A percentile compares a stretch with the other conserved stretches of the same genome.
Evolutionary conservation across 2,888 invertebrate species (phyloP).

Genomic region (Pachydiplax longipennis): DNA sequence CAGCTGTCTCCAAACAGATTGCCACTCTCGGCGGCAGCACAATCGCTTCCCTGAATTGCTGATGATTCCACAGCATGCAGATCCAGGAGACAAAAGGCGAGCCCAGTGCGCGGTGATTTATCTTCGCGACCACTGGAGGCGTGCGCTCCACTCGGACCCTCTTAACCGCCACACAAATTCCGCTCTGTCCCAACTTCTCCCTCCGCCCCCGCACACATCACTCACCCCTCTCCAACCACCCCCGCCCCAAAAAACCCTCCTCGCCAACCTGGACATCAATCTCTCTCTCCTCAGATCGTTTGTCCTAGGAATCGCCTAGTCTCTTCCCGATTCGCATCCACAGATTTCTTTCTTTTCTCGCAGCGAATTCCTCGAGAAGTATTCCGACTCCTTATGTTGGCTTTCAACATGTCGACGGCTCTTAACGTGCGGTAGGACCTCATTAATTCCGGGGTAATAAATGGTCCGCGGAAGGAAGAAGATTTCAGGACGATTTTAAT

Average conservation of each 20-base stretch:
- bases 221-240: not conserved
- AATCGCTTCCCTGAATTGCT: slow-evolving; percentile 19
- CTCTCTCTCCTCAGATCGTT: slow-evolving; percentile 18
- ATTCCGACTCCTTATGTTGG: too few relatives aligned
- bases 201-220: not conserved
- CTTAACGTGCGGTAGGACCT: not conserved
- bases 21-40: slow-evolving; percentile 11
- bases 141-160: not conserved
- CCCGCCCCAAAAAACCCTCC: not conserved
- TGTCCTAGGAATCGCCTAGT: slow-evolving; percentile 44
- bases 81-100: slow-evolving; percentile 1
- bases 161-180: slow-evolving; percentile 15
- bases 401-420: not conserved
- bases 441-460: too few relatives aligned
- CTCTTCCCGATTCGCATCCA: not conserved
- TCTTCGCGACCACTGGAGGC: slow-evolving; percentile 1
- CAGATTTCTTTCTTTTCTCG: not conserved
- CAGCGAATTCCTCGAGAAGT: not conserved
- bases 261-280: not conserved
- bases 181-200: not conserved
- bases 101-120: not conserved
- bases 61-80: slow-evolving; percentile 9
- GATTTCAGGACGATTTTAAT: too few relatives aligned
- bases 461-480: too few relatives aligned
- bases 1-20: slow-evolving; percentile 13